Percentiles rank a stretch among this genome's conserved stretches.
phyloP scores from a whole-genome alignment of 2,113 vertebrate genomes.

The Ailurus styani region DNA sequence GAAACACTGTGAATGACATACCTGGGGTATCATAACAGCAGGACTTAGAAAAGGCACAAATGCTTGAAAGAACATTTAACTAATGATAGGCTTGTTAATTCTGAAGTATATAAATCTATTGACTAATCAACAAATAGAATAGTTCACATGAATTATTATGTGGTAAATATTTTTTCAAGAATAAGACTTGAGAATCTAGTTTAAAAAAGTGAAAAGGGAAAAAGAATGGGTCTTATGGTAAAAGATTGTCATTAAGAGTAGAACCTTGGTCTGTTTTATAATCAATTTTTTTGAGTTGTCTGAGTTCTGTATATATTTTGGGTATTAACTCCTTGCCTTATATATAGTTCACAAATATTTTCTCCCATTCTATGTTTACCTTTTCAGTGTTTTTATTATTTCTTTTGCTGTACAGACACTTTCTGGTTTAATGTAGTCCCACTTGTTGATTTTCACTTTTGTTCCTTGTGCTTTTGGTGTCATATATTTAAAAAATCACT shows the following conservation, averaged over 20 bases:
- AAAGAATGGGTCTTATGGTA: accelerated
- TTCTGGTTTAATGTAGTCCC: not conserved
- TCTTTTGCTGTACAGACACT: not conserved
- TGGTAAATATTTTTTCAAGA: not conserved
- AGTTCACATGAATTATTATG: not conserved
- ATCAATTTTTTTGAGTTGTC: not conserved
- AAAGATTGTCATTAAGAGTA: not conserved
- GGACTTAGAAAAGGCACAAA: not conserved
- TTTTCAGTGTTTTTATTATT: not conserved
- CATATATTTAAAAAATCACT: not conserved
- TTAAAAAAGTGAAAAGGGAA: not conserved
- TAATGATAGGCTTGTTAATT: not conserved
- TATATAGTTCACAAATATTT: not conserved
- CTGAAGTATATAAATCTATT: not conserved
- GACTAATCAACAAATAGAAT: not conserved
- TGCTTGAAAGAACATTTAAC: not conserved
- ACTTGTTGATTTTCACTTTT: not conserved
- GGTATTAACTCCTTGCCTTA: not conserved
- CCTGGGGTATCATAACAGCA: not conserved
- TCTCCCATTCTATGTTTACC: not conserved
- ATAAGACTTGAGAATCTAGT: not conserved
- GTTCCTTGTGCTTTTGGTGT: not conserved
- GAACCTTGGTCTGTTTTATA: not conserved
- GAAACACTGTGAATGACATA: not conserved
- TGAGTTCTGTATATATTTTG: not conserved